Conservation (phyloP, 2,888 invertebrate genomes). For the Plagodis pulveraria region DNA sequence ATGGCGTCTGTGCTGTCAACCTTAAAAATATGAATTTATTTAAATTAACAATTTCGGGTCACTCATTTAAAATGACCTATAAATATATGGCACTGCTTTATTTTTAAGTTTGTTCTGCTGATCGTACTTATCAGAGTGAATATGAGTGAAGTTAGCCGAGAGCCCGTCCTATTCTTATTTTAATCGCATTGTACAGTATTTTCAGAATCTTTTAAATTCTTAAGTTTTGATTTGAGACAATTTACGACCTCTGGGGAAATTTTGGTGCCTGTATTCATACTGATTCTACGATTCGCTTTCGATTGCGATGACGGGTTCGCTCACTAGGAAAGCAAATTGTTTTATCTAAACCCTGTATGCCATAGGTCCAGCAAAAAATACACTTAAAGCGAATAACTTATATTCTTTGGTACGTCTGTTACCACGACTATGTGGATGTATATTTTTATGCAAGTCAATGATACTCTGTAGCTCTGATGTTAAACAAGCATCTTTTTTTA, state of each 20-base stretch:
- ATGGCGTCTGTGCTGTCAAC: no score
- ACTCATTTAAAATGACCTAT: no score
- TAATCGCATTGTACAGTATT: no score
- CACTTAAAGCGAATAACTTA: not conserved
- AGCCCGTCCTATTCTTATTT: no score
- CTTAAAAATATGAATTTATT: no score
- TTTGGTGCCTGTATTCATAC: not conserved
- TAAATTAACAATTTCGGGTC: no score
- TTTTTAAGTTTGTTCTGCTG: no score
- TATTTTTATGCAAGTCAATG: not conserved
- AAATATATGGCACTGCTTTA: no score
- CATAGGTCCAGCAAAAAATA: slow-evolving; percentile 1
- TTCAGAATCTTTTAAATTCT: not conserved
- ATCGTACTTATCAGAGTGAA: no score
- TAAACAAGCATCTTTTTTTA: no score
- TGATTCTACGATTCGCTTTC: not conserved
- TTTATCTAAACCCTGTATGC: slow-evolving; percentile 2
- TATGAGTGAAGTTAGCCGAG: no score
- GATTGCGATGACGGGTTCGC: no score
- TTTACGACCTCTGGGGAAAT: not conserved
- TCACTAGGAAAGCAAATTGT: slow-evolving; percentile 1
- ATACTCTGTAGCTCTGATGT: not conserved
- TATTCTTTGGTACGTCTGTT: not conserved
- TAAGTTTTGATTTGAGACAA: slow-evolving; percentile 1
- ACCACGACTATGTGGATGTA: not conserved